Percentiles rank a stretch among this genome's conserved stretches.
Evolutionary conservation across 1,140 invertebrate genomes (phyloP).

Genomic region (Holotrichia oblita): DNA sequence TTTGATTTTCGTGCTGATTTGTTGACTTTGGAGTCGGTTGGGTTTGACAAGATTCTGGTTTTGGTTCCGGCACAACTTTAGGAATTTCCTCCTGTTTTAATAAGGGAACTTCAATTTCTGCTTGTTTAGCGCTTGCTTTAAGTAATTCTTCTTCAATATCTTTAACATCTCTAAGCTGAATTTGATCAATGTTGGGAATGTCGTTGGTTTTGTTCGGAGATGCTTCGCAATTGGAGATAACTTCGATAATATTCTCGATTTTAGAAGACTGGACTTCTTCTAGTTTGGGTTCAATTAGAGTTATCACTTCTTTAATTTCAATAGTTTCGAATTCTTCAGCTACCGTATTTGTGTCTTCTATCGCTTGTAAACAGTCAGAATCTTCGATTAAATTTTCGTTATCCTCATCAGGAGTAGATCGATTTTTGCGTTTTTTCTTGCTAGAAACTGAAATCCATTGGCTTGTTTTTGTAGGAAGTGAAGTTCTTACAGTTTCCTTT

Average conservation of each 20-base stretch:
- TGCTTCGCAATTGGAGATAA: neutral
- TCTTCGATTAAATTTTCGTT: neutral
- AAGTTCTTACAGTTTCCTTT: conserved; percentile 41
- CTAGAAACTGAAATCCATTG: conserved; percentile 60
- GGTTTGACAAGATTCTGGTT: neutral
- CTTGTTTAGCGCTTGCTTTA: neutral
- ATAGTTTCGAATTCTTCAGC: neutral
- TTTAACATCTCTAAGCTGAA: neutral
- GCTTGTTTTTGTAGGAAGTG: conserved; percentile 44
- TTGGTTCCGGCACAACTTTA: neutral
- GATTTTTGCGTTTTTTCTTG: conserved; percentile 56
- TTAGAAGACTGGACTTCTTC: neutral
- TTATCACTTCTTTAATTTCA: neutral
- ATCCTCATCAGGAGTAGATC: neutral
- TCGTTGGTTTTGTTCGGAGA: conserved; percentile 22
- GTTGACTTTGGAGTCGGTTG: neutral
- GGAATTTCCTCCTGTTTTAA: neutral
- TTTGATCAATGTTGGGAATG: neutral
- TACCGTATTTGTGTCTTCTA: neutral
- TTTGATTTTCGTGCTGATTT: neutral
- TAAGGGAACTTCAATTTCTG: neutral
- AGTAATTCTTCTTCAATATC: neutral
- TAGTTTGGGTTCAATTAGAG: neutral
- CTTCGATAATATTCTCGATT: neutral
- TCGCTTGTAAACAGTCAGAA: neutral